Base-by-base conservation (phyloP, 1,140 invertebrate species). In the Epicauta chinensis region DNA sequence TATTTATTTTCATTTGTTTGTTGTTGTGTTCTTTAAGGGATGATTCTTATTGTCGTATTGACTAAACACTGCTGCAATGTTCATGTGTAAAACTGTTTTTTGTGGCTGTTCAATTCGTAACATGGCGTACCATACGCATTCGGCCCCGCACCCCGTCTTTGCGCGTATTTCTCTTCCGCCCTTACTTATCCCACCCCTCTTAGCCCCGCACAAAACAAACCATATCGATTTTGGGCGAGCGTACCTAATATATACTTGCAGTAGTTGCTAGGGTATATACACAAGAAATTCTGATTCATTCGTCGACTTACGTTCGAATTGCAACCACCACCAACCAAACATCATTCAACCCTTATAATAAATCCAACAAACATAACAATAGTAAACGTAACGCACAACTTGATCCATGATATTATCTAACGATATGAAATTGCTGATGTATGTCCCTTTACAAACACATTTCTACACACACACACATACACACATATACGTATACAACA, bases 101-200 rank as follows among this genome's bases (percentile, higher is more conserved):
- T 34, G 32, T 34, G 10, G 56, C 44, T 45, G 42, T 60, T 59
- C 32, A 64, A 66, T 61, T 63, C 62, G 65, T 67, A 65, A 64
- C 63, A 67, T 59, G 57, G 59, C 65, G 65, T 67, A 67, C 65
- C 65, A 67, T 64, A 65, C 61, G 61, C 64, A 62, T 46, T 61
- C 51, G 36, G 39, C 61, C 56, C 59, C 49, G 47, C 43, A 55
- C 55, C 51, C 53, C 46, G 53, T 48, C 53, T 37, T 49, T 35
- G 34, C 58, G 60, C 55, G 60, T 60, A 63, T 61, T 62, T 60
- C 61, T 63, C 58, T 62, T 66, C 61, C 63, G 59, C 63, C 63
- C 58, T 65, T 64, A 64, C 53, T 57, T 53, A 63, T 53, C 51
- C 54, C 12, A 45, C 43, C 52, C 53, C 54, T 48, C 40, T 39